Percentiles rank a stretch among this genome's conserved stretches.
Evolutionary conservation across 2,797 vertebrate species (phyloP).

Genomic region (Loriculus beryllinus): DNA sequence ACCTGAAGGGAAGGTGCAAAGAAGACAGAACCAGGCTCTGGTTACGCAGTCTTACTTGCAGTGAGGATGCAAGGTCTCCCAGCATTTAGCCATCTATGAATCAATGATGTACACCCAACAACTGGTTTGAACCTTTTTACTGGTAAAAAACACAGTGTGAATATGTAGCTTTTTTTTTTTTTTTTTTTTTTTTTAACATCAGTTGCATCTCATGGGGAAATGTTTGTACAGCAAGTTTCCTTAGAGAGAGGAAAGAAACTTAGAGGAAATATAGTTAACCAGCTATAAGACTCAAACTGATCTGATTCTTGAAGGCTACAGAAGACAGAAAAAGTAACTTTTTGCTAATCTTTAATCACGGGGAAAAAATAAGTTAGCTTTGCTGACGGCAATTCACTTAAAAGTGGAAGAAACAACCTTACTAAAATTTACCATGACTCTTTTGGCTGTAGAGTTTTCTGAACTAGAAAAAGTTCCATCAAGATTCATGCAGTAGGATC

Average conservation of each 20-base stretch:
- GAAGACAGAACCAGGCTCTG: background rate
- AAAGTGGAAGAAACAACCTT: background rate
- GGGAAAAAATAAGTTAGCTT: background rate
- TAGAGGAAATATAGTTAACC: background rate
- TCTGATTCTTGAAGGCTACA: background rate
- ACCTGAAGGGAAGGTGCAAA: background rate
- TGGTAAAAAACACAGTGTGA: accelerated
- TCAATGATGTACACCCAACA: background rate
- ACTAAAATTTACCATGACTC: background rate
- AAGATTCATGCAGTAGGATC: background rate
- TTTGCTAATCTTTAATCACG: background rate
- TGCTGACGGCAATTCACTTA: background rate
- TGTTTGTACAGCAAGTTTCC: background rate
- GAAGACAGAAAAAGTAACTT: background rate
- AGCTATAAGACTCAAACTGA: background rate
- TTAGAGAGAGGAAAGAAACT: background rate
- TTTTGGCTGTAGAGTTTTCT: background rate
- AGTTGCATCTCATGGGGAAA: background rate
- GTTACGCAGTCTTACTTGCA: background rate
- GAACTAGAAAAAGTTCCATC: background rate
- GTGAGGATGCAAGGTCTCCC: background rate
- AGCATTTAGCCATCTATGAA: background rate
- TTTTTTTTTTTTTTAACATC: background rate
- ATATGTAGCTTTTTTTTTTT: background rate
- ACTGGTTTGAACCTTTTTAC: accelerated